Conservation (phyloP, 2,888 invertebrate genomes). For the Drosophila yooni region DNA sequence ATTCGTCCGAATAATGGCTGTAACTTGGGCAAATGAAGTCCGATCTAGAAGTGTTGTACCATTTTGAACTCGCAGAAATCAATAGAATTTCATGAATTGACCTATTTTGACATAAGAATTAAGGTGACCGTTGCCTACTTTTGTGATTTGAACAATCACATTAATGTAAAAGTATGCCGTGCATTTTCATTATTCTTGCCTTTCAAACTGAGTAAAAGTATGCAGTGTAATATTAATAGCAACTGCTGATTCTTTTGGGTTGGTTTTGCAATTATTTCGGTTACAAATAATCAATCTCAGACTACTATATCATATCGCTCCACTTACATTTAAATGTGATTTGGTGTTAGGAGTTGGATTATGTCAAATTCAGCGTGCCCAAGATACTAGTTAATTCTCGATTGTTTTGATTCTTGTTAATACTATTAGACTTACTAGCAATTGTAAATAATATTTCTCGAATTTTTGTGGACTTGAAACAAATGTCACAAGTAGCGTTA, state of each 20-base stretch:
- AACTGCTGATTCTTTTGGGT: too few relatives aligned
- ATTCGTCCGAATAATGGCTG: neutral
- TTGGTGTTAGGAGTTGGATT: too few relatives aligned
- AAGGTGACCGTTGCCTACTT: neutral
- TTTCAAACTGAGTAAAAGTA: slow-evolving; percentile 6
- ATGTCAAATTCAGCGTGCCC: neutral
- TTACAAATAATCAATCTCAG: too few relatives aligned
- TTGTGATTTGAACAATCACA: neutral
- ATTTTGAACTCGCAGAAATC: neutral
- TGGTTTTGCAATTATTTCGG: too few relatives aligned
- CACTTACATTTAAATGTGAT: too few relatives aligned
- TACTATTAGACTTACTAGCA: neutral
- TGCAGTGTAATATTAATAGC: neutral
- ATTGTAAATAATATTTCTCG: neutral
- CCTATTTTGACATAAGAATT: neutral
- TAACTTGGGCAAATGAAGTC: neutral
- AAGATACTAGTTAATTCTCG: neutral
- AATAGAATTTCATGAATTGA: neutral
- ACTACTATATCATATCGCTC: too few relatives aligned
- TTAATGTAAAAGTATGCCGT: slow-evolving; percentile 2
- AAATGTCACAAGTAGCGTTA: neutral
- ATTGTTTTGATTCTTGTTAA: neutral
- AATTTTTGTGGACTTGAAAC: neutral
- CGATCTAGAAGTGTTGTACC: neutral
- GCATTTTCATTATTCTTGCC: slow-evolving; percentile 7